Evolutionary conservation across 2,888 invertebrate genomes (phyloP), one percentile per base, ranked within the genome.

Genomic region (Leptinotarsa peninsularis): DNA sequence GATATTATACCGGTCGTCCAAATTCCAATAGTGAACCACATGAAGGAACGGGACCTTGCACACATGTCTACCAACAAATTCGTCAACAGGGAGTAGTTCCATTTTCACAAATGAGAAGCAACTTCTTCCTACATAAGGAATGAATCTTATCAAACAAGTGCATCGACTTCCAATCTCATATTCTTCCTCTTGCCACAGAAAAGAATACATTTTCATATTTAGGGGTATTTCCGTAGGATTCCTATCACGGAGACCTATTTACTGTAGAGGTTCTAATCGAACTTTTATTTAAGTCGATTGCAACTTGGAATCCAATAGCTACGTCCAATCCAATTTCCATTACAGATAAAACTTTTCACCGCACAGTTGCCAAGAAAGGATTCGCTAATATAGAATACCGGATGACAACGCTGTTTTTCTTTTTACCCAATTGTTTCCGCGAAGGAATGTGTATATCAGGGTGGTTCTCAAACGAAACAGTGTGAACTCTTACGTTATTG

Each of bases 321-420:
- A 33, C 63, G 43, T 63, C 63, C 63, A 63, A 63, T 63, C 63
- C 63, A 63, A 63, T 63, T 63, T 63, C 63, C 63, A 63, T 63
- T 63, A 63, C 63, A 63, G 63, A 63, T 63, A 63, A 63, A 63
- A 63, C 33, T 63, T 33, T 43, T 33, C 63, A 63, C 63, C 63
- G 63, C 63, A 63, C 63, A 63, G 33, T 63, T 33, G 63, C 33
- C 63, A 63, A 63, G 63, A 33, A 63, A 63, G 63, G 63, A 63
- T 63, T 63, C n/a, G 43, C 43, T 63, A 63, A 63, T 63, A 63
- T 43, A 63, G 33, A 14, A 58, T 18, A 58, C 58, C 23, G 58
- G 21, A 21, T 21, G 15, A 58, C 23, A 58, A 15, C 21, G 58
- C 14, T 58, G 18, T 58, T 58, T 15, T 58, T 58, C 58, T 58